These are phyloP conservation scores for Drosophila miranda DNA, from an alignment of 1,140 invertebrate species.

Conservation along the genomic window DNA sequence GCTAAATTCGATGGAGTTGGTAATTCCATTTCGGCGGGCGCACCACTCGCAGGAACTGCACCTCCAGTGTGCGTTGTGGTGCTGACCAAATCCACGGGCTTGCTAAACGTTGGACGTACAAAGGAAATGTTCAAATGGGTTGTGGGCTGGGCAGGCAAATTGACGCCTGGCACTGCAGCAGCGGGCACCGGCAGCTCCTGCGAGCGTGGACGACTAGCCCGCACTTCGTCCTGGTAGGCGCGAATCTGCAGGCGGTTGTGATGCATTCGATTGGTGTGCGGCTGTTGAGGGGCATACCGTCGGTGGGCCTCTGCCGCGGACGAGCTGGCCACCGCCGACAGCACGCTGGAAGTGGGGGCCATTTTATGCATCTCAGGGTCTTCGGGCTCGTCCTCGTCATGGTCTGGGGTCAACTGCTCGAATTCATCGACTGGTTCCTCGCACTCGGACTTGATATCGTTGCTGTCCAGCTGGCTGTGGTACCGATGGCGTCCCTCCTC, in stretches of 20 bases:
- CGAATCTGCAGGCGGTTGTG: constrained; percentile 63
- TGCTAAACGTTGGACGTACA: constrained; percentile 74
- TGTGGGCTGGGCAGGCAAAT: constrained; percentile 7
- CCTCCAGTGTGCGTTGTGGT: constrained; percentile 63
- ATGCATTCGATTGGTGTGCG: constrained; percentile 45
- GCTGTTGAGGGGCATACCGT: constrained; percentile 55
- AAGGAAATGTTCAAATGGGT: constrained; percentile 70
- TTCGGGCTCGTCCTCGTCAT: constrained; percentile 44
- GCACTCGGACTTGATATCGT: constrained; percentile 78
- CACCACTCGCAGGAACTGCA: constrained; percentile 5
- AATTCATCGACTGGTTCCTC: constrained; percentile 72
- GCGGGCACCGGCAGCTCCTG: constrained; percentile 52
- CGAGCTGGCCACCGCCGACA: constrained; percentile 4
- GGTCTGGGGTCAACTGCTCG: constrained; percentile 44
- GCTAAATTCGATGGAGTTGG: constrained; percentile 35
- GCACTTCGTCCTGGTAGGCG: constrained; percentile 63
- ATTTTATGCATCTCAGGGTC: constrained; percentile 57
- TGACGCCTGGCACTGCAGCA: constrained; percentile 7
- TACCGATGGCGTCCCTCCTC: constrained; percentile 57
- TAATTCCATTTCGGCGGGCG: constrained; percentile 38
- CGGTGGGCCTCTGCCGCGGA: constrained; percentile 34
- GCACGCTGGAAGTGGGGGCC: constrained; percentile 52
- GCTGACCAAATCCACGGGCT: constrained; percentile 71
- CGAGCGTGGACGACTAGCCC: constrained; percentile 57
- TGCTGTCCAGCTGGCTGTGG: constrained; percentile 63